Conservation (phyloP, 2,888 invertebrate genomes). For the Mantis religiosa region DNA sequence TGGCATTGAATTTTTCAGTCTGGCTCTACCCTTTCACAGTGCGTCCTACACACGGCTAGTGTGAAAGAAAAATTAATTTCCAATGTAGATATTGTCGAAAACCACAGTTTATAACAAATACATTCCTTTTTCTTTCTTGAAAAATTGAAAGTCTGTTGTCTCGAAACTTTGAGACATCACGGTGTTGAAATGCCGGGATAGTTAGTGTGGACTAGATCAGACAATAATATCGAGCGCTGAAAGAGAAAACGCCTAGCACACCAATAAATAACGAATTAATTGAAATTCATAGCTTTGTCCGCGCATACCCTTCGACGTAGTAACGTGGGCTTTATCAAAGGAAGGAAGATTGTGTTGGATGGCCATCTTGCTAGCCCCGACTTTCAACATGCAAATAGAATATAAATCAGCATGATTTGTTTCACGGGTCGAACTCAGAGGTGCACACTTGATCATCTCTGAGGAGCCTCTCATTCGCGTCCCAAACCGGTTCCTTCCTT, state of each 20-base stretch:
- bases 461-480: neutral
- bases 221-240: neutral
- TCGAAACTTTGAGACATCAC: no score
- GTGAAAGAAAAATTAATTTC: no score
- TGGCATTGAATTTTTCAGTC: no score
- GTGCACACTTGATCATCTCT: neutral
- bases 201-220: neutral
- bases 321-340: neutral
- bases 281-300: neutral
- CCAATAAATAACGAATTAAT: neutral
- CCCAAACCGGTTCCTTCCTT: neutral
- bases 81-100: no score
- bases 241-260: neutral
- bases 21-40: no score
- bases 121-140: no score
- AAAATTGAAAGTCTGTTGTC: no score
- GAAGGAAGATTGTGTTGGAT: neutral
- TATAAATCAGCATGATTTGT: constrained; percentile 37
- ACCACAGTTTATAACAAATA: no score
- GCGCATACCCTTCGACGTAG: neutral
- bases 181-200: neutral
- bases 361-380: neutral
- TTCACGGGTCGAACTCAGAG: neutral
- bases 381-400: constrained; percentile 37
- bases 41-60: no score